Base-by-base conservation (phyloP, 2,797 vertebrate species). In the Sebastes aleutianus region DNA sequence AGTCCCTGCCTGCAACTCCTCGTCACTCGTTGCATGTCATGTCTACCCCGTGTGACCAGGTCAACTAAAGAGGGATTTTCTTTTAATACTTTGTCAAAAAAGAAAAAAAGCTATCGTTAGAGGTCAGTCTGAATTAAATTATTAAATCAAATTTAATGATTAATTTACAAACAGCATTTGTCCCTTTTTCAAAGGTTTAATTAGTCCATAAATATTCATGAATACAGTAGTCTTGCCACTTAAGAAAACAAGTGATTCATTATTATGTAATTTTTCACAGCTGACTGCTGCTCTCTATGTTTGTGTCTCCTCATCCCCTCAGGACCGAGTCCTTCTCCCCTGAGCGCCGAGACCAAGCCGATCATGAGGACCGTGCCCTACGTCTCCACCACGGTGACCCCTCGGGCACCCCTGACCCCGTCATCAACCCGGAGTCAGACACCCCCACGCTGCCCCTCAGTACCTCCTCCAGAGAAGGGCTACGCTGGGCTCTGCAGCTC, bases 321-420 rank as follows among this genome's bases (percentile, higher is more conserved):
- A 91, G 92, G 13, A 24, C 69, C 14, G 47, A 74, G 26, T 61
- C 47, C 71, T 32, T 79, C 87, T 57, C 74, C 79, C 1, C 8
- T 32, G 2, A 76, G 43, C 67, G 74, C 2, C 59, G 73, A 69
- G 59, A 64, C 69, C 1, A 56, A 62, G 36, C 39, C 80, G 0
- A 62, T 43, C 80, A 83, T 80, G 80, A 85, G 86, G 75, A 89
- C 86, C 0, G 22, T 71, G 8, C 36, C 85, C 18, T 87, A 74
- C 27, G 1, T 31, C 29, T 43, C 82, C 24, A 6, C 80, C 6
- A 8, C 62, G 13, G 76, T 36, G 26, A 92, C 89, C 20, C 85
- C 88, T 11, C 91, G 90, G 11, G 87, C 91, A 0, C 84, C 93
- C 56, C 67, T 94, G 32, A 86, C 84, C 22, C 82, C 84, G 0